These are phyloP conservation scores for Leucophenga montana DNA, from an alignment of 2,888 invertebrate species.

Conservation along the genomic window DNA sequence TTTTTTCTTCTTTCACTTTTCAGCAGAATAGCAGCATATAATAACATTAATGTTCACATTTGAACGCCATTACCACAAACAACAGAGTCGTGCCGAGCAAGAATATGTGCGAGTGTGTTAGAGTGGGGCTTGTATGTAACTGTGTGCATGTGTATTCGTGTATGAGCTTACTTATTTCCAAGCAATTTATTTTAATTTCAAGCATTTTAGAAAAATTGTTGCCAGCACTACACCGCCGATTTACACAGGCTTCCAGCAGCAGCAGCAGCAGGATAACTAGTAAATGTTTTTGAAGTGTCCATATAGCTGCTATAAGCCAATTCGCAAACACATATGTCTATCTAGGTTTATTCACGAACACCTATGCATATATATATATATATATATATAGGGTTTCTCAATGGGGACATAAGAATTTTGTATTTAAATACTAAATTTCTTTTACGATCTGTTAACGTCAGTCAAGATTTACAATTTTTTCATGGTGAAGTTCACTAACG, in stretches of 20 bases:
- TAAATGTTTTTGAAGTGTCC: not conserved
- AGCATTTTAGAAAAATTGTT: slow-evolving; percentile 52
- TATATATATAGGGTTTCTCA: no score
- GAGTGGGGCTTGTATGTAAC: not conserved
- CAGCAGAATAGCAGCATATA: not conserved
- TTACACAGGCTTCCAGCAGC: slow-evolving; percentile 39
- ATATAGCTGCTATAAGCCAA: slow-evolving; percentile 18
- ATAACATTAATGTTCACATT: slow-evolving; percentile 56
- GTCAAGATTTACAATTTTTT: no score
- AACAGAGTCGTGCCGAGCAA: slow-evolving; percentile 8
- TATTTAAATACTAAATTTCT: no score
- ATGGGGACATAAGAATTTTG: no score
- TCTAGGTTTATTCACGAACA: not conserved
- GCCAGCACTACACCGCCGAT: not conserved
- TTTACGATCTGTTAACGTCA: no score
- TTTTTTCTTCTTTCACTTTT: slow-evolving; percentile 3
- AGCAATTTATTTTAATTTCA: slow-evolving; percentile 65
- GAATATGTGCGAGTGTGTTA: not conserved
- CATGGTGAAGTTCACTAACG: no score
- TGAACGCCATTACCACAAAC: slow-evolving; percentile 59
- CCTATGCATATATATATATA: not conserved
- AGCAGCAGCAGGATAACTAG: slow-evolving; percentile 40
- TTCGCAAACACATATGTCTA: slow-evolving; percentile 26
- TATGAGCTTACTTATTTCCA: slow-evolving; percentile 52
- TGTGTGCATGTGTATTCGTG: slow-evolving; percentile 25